A percentile compares a stretch with the other conserved stretches of the same genome.
phyloP scores from a whole-genome alignment of 1,140 invertebrate species.

The Nixonia krombeini region DNA sequence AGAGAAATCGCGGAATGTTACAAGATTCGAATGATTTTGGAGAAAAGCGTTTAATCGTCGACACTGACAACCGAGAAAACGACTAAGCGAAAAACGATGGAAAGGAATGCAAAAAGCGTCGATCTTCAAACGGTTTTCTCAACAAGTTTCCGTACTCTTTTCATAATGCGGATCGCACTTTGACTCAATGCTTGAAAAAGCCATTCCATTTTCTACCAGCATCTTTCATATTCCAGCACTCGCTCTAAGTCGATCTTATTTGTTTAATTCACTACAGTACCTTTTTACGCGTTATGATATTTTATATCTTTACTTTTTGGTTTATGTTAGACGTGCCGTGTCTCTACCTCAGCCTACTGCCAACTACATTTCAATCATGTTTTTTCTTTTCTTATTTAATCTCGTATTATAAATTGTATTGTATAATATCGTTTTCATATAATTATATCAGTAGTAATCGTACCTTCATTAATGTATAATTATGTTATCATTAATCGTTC shows the following conservation, averaged over 20 bases:
- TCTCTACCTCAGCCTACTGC: constrained; percentile 68
- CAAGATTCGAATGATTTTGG: constrained; percentile 2
- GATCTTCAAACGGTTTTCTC: constrained; percentile 1
- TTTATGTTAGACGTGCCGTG: constrained; percentile 65
- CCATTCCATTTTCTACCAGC: constrained; percentile 32
- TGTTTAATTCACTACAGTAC: constrained; percentile 63
- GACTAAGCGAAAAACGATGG: neutral
- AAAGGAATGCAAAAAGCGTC: neutral
- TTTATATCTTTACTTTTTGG: constrained; percentile 44
- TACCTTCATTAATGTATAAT: constrained; percentile 54
- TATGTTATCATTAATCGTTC: constrained; percentile 54
- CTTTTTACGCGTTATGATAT: constrained; percentile 64
- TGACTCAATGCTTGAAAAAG: constrained; percentile 8
- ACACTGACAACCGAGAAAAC: neutral
- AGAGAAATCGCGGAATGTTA: constrained; percentile 5
- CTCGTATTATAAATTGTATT: constrained; percentile 65
- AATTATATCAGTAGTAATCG: constrained; percentile 65
- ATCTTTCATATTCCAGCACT: constrained; percentile 61
- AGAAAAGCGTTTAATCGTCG: constrained; percentile 1
- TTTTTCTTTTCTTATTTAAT: constrained; percentile 46
- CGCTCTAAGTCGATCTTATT: constrained; percentile 60
- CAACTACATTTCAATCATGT: constrained; percentile 57
- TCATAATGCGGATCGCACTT: too few relatives aligned
- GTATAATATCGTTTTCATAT: constrained; percentile 66
- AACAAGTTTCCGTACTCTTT: neutral